A percentile compares a stretch with the other conserved stretches of the same genome.
Evolutionary conservation across 1,140 invertebrate genomes (phyloP).

Genomic region (Bombus superbus): DNA sequence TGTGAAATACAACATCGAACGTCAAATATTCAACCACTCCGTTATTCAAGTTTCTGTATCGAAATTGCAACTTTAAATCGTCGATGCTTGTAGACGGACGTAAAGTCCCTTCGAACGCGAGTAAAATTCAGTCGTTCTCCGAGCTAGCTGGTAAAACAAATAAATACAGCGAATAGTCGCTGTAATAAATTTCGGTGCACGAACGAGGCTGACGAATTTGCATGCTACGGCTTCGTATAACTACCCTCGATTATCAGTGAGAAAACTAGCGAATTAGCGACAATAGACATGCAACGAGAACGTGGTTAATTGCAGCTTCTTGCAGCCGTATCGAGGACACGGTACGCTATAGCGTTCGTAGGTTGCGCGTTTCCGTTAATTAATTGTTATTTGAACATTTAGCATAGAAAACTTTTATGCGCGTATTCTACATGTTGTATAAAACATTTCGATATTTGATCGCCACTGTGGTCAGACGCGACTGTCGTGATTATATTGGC

Average conservation of each 20-base stretch:
- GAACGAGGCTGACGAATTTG: not conserved
- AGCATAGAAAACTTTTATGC: not conserved
- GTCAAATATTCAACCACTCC: not conserved
- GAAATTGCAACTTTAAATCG: no score
- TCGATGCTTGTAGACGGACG: not conserved
- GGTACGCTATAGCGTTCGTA: not conserved
- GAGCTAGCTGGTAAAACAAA: not conserved
- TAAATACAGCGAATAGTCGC: not conserved
- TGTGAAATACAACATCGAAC: not conserved
- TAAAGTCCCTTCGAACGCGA: not conserved
- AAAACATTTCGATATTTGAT: not conserved
- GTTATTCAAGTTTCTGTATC: not conserved
- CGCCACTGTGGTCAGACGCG: no score
- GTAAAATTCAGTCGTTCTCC: not conserved
- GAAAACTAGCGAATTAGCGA: not conserved
- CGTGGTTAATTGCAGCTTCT: not conserved
- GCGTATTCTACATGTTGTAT: not conserved
- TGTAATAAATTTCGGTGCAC: not conserved
- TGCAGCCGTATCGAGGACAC: not conserved
- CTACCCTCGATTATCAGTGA: conserved; percentile 2
- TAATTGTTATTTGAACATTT: not conserved
- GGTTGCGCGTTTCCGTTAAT: conserved; percentile 31
- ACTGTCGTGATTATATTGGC: not conserved
- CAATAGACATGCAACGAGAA: not conserved
- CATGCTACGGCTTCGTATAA: not conserved